These are phyloP conservation scores for Drosophila sturtevanti DNA, from an alignment of 1,140 invertebrate genomes.

Conservation along the genomic window DNA sequence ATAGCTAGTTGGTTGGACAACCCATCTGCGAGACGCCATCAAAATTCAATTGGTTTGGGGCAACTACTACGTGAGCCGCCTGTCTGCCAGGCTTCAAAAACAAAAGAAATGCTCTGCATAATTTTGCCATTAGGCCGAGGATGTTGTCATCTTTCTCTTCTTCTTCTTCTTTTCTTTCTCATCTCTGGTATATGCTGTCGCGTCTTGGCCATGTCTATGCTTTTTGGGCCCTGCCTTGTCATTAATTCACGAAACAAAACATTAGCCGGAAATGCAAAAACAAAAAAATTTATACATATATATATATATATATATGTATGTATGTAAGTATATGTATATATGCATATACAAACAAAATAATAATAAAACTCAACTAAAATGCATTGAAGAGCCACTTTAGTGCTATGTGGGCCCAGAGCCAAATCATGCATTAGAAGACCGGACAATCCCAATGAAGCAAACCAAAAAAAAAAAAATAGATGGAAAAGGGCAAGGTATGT, in stretches of 20 bases:
- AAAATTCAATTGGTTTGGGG: conserved; percentile 78
- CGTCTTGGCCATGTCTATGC: conserved; percentile 39
- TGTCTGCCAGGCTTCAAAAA: conserved; percentile 37
- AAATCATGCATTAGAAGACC: conserved; percentile 62
- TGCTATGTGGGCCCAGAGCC: conserved; percentile 57
- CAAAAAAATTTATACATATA: conserved; percentile 20
- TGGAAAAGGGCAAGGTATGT: not conserved
- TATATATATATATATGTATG: not conserved
- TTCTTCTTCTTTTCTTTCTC: conserved; percentile 4
- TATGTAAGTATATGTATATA: too few relatives aligned
- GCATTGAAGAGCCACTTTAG: conserved; percentile 24
- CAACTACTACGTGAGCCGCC: conserved; percentile 56
- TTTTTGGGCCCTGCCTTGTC: conserved; percentile 52
- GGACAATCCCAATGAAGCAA: not conserved
- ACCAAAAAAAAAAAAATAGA: not conserved
- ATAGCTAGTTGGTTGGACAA: not conserved
- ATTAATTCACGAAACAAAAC: conserved; percentile 62
- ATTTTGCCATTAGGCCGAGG: conserved; percentile 64
- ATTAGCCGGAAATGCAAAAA: conserved; percentile 48
- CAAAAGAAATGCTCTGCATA: conserved; percentile 55
- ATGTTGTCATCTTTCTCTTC: conserved; percentile 15
- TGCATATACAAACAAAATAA: not conserved
- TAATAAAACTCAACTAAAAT: conserved; percentile 21
- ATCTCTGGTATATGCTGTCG: too few relatives aligned
- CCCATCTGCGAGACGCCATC: conserved; percentile 38